Percentiles rank a stretch among this genome's conserved stretches.
phyloP scores from a whole-genome alignment of 2,797 vertebrate species.

The Glyptemys insculpta region DNA sequence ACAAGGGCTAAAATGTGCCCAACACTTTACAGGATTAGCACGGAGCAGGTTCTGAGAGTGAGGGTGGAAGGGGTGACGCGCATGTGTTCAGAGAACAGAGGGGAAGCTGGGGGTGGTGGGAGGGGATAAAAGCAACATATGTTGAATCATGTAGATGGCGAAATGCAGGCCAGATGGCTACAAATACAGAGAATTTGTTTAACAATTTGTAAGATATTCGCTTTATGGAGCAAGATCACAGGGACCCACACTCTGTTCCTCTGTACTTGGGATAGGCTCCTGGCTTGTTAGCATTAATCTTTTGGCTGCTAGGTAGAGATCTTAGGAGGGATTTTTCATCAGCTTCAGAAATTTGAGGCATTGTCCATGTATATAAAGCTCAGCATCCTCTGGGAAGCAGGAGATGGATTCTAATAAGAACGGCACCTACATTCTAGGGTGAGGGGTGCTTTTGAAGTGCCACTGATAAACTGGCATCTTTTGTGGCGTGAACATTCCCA shows the following conservation, averaged over 20 bases:
- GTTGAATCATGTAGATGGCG: constrained; percentile 18
- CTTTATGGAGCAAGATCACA: constrained; percentile 15
- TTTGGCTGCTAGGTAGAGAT: background rate
- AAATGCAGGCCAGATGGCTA: constrained; percentile 52
- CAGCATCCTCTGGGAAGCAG: background rate
- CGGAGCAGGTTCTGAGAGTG: background rate
- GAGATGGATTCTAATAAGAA: background rate
- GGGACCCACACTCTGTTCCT: background rate
- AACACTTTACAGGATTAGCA: rapidly evolving
- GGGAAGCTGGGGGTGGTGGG: constrained; percentile 20
- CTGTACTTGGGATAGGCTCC: background rate
- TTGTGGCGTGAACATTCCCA: rapidly evolving
- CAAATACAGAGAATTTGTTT: background rate
- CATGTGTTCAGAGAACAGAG: constrained; percentile 3
- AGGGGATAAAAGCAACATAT: constrained; percentile 54
- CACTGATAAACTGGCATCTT: background rate
- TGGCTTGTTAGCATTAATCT: background rate
- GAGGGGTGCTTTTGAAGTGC: background rate
- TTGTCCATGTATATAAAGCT: background rate
- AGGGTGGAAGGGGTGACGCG: constrained; percentile 8
- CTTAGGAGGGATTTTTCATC: background rate
- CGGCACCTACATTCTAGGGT: rapidly evolving
- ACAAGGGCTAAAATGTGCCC: background rate
- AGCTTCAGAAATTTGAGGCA: background rate
- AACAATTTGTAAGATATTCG: constrained; percentile 29